Conservation (phyloP, 2,797 vertebrate species). For the Dermochelys coriacea region DNA sequence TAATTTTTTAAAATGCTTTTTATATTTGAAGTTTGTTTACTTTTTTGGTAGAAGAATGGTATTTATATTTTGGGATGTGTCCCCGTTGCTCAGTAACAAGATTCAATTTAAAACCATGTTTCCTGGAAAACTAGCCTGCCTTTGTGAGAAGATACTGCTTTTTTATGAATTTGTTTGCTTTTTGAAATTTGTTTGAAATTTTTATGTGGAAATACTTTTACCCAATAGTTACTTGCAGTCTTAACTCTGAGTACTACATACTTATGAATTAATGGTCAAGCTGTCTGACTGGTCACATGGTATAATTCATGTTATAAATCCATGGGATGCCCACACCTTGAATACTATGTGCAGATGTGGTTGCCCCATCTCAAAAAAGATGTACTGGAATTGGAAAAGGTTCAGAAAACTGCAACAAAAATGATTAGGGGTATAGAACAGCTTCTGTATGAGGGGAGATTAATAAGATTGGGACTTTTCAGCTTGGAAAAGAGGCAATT, state of each 20-base stretch:
- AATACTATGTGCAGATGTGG: no score
- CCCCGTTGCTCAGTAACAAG: background rate
- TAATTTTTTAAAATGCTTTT: background rate
- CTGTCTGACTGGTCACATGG: background rate
- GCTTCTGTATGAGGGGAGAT: no score
- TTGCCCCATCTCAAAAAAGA: no score
- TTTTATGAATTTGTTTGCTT: background rate
- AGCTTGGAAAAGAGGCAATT: no score
- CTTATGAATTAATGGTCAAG: background rate
- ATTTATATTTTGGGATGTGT: background rate
- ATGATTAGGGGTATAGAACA: no score
- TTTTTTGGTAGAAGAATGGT: background rate
- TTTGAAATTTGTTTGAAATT: no score
- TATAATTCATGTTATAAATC: background rate
- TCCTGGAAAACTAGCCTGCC: background rate
- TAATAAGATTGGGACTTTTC: no score
- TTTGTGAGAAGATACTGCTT: background rate
- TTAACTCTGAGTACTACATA: background rate
- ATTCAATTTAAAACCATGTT: background rate
- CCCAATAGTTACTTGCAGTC: background rate
- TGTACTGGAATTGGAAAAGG: no score
- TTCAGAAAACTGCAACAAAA: no score
- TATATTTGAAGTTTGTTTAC: background rate
- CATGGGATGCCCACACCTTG: no score
- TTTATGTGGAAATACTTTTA: no score